Conservation (phyloP, 2,113 vertebrate species). For the Nasalis larvatus region DNA sequence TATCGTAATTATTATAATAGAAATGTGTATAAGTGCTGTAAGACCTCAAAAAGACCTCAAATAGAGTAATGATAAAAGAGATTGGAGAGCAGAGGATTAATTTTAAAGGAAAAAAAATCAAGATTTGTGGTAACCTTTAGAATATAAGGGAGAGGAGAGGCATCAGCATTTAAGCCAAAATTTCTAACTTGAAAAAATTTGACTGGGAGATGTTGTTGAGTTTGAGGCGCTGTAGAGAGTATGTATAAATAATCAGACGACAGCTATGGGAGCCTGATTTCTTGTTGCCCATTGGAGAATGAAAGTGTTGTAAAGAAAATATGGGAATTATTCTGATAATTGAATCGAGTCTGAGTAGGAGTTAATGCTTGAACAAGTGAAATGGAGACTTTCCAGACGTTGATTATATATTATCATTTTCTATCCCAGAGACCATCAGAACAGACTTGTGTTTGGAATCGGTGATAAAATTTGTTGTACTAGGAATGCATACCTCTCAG, state of each 20-base stretch:
- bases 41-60: background rate
- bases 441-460: constrained; percentile 76
- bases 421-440: constrained; percentile 80
- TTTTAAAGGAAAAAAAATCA: background rate
- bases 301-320: background rate
- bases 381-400: background rate
- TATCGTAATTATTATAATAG: background rate
- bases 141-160: background rate
- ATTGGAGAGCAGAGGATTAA: background rate
- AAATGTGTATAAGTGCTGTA: background rate
- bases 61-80: background rate
- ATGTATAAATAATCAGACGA: background rate
- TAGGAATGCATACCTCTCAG: constrained; percentile 84
- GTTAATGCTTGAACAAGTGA: background rate
- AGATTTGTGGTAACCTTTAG: background rate
- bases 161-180: background rate
- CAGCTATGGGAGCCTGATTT: background rate
- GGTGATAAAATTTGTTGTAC: constrained; percentile 90
- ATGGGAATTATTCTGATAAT: background rate
- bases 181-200: background rate
- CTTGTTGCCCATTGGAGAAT: background rate
- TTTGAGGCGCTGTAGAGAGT: background rate
- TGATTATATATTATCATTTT: background rate
- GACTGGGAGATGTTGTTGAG: background rate
- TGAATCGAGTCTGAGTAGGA: background rate